Base-by-base conservation (phyloP, 2,888 invertebrate genomes). In the Limenitis camilla region DNA sequence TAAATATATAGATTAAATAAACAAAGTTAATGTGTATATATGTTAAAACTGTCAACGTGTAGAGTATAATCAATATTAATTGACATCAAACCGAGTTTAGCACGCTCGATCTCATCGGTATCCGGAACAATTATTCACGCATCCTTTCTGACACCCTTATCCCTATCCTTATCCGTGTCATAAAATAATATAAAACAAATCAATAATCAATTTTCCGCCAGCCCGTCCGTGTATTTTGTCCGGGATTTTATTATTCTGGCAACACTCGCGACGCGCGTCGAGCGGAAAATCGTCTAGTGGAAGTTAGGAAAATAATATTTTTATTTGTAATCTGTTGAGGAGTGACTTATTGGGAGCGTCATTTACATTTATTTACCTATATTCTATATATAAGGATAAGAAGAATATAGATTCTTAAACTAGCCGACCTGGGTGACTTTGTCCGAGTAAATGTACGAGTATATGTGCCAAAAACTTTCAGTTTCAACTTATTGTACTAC, bases 201-300 rank as follows among this genome's bases (percentile, higher is more conserved):
- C 82, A 78, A 84, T 81, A 83, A 81, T 81, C 84, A 83, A 85
- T 84, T 86, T 85, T 75, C 79, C 80, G 83, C 80, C 76, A 75
- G 68, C 75, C 72, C 69, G 68, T 70, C 69, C 77, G 71, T 69
- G 67, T 67, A 75, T 76, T 78, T 76, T 74, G 74, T 74, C 65
- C 69, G 68, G 68, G 67, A 76, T 79, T 81, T 80, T 78, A 77
- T 80, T 77, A 78, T 76, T 74, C 73, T 67, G 72, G 71, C 71
- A 69, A 70, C 58, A 61, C 53, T 54, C 51, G 54, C 67, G 74
- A 52, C 51, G 54, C 67, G 74, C 74, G 77, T 83, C 79, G 81
- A 76, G 75, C 68, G 82, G 80, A 81, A 84, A 84, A 85, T 83
- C 74, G 73, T 65, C 43, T 28, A 11, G 36, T 11, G 45, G 45